phyloP scores from a whole-genome alignment of 2,888 invertebrate genomes.

The Tinea semifulvella region DNA sequence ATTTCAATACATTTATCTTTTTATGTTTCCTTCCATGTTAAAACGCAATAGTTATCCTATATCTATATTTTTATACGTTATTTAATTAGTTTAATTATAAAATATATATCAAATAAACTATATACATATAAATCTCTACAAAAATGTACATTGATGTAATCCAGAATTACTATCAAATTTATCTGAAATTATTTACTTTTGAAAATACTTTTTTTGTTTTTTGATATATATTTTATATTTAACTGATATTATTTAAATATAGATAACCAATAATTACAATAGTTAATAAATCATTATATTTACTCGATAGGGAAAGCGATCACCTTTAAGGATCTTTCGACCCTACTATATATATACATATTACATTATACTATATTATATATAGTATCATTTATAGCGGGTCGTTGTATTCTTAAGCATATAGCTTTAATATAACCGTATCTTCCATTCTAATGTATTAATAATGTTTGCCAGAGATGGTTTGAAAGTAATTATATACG shows the following conservation, averaged over 20 bases:
- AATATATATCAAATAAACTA: constrained; percentile 2
- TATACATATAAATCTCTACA: not conserved
- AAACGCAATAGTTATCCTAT: constrained; percentile 60
- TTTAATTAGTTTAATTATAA: constrained; percentile 4
- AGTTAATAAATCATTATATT: constrained; percentile 42
- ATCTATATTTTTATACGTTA: constrained; percentile 16
- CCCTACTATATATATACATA: constrained; percentile 22
- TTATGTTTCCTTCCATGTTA: constrained; percentile 62
- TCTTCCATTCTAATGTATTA: constrained; percentile 53
- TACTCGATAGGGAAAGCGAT: constrained; percentile 44
- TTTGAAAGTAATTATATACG: not conserved
- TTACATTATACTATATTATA: constrained; percentile 17
- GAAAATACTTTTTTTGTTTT: not conserved
- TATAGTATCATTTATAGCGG: constrained; percentile 20
- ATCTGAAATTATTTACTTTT: too few species aligned
- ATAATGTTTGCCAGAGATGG: constrained; percentile 32
- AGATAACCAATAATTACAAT: constrained; percentile 49
- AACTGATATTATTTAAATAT: constrained; percentile 9
- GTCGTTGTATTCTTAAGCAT: constrained; percentile 50
- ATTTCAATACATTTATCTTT: constrained; percentile 54
- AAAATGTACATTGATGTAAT: too few species aligned
- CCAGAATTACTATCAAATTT: too few species aligned
- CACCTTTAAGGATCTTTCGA: constrained; percentile 45
- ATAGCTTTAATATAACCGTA: constrained; percentile 64
- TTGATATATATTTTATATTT: constrained; percentile 14